Evolutionary conservation across 2,113 vertebrate genomes (phyloP), one percentile per base, ranked within the genome.

Genomic region (Heteronetta atricapilla): DNA sequence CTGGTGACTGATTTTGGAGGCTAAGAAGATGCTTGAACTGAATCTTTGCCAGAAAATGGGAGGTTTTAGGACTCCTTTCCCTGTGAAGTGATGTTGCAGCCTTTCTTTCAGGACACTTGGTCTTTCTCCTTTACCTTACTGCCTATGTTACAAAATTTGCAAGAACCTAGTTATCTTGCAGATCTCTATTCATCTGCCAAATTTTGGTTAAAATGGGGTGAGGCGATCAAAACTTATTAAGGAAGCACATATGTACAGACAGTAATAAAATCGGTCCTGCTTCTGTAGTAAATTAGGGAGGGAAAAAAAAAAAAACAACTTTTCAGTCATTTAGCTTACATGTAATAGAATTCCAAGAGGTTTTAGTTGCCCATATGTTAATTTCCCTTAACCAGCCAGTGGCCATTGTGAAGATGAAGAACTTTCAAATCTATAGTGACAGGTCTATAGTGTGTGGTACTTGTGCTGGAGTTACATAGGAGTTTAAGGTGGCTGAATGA

Each of bases 301-400:
- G 3, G 20, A 25, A 9, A 28, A 25, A 55, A 72, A 38, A 9
- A 28, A 1, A 2, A 4, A 63, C 33, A 0, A 1, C 8, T 53
- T 77, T 55, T 40, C 48, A 28, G 6, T 33, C 6, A 48, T 50
- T 62, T 69, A 40, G 5, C 20, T 31, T 58, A 34, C 46, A 18
- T 38, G 42, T 70, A 55, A 33, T 86, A 21, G 1, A 15, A 62
- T 80, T 86, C 36, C 38, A 56, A 53, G 42, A 69, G 38, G 15
- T 42, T 33, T 67, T 15, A 26, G 4, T 29, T 33, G n/a, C 11
- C 28, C 67, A 0, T 46, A 3, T 52, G 29, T 48, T 48, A 36
- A 64, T 63, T 73, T 82, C 34, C 31, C 36, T 26, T 52, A 34
- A 26, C 22, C 22, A 36, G 52, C 16, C 13, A 10, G 38, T 50